A percentile compares a stretch with the other conserved stretches of the same genome.
Evolutionary conservation across 2,797 vertebrate genomes (phyloP).

Genomic region (Falco concolor): DNA sequence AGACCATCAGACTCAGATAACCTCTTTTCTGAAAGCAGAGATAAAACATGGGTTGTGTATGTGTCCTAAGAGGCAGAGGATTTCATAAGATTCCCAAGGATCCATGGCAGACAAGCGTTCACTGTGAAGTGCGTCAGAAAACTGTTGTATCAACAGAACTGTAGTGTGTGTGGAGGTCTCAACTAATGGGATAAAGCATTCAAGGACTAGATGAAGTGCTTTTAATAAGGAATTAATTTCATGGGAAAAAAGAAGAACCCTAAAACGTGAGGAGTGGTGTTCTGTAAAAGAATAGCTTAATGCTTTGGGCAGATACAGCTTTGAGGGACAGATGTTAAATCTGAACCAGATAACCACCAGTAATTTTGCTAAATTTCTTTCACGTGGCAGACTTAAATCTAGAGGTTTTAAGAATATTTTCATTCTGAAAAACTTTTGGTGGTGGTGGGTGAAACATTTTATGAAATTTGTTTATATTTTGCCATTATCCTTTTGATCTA

Average conservation of each 20-base stretch:
- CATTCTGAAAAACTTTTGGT: not conserved
- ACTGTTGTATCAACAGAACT: slow-evolving; percentile 45
- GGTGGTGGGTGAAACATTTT: not conserved
- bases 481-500: not conserved
- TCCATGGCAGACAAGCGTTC: not conserved
- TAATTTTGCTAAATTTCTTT: not conserved
- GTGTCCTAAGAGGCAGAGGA: not conserved
- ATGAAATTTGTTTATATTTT: not conserved
- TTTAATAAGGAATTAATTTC: not conserved
- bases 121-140: slow-evolving; percentile 34
- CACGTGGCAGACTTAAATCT: not conserved
- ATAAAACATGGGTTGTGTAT: not conserved
- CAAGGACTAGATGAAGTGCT: not conserved
- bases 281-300: not conserved
- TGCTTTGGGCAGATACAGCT: not conserved
- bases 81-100: slow-evolving; percentile 59
- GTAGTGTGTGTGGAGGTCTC: slow-evolving; percentile 59
- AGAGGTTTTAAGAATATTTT: not conserved
- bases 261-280: not conserved
- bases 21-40: not conserved
- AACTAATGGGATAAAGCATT: not conserved
- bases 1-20: not conserved
- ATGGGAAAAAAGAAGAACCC: not conserved
- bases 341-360: not conserved
- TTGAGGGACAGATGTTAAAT: not conserved